Evolutionary conservation across 2,797 vertebrate genomes (phyloP).

Genomic region (Craterocephalus amniculus): DNA sequence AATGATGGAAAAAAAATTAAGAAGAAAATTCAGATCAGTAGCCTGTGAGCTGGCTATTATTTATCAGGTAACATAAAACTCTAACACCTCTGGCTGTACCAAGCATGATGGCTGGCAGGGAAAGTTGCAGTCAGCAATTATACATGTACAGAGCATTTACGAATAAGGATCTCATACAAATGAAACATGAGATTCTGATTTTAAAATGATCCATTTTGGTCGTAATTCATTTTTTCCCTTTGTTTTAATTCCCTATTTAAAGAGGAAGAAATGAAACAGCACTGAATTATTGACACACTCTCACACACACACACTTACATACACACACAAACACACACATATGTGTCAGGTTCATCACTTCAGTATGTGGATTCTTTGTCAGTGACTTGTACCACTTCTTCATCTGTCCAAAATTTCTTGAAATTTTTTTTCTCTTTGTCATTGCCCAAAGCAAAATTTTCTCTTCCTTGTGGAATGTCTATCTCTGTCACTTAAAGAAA

Average conservation of each 20-base stretch:
- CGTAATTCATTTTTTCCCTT: too few species aligned
- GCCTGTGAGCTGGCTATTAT: too few species aligned
- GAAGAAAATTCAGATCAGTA: too few species aligned
- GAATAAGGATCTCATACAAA: neutral
- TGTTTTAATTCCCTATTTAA: too few species aligned
- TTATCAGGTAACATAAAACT: too few species aligned
- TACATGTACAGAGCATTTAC: neutral
- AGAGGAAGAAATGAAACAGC: too few species aligned
- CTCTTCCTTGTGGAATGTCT: slow-evolving; percentile 8
- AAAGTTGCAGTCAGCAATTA: neutral
- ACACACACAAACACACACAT: too few species aligned
- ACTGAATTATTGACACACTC: too few species aligned
- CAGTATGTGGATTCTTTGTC: neutral
- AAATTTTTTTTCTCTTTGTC: slow-evolving; percentile 2
- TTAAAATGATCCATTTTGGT: neutral
- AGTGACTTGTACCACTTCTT: neutral
- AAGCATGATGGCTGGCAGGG: too few species aligned
- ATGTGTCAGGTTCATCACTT: neutral
- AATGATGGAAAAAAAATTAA: too few species aligned
- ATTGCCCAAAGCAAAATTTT: slow-evolving; percentile 1
- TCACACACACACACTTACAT: too few species aligned
- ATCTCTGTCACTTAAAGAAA: slow-evolving; percentile 82
- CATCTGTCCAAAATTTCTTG: neutral
- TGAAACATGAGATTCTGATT: neutral
- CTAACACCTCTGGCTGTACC: too few species aligned